Evolutionary conservation across 2,113 vertebrate genomes (phyloP).

Genomic region (Amblyornis subalaris): DNA sequence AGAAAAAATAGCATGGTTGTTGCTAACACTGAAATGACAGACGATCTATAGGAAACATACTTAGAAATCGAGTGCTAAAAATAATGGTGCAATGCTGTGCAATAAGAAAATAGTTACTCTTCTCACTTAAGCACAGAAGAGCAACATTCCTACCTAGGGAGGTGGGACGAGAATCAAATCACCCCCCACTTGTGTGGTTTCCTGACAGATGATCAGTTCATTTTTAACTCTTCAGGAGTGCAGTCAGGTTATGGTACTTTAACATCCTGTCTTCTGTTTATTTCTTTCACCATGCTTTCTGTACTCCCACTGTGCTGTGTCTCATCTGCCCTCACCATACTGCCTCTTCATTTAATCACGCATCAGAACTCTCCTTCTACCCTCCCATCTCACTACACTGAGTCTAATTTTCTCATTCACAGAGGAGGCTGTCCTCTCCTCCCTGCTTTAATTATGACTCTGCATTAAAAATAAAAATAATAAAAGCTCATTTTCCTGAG

Average conservation of each 20-base stretch:
- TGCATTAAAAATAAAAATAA: constrained; percentile 44
- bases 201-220: constrained; percentile 32
- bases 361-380: constrained; percentile 47
- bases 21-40: constrained; percentile 7
- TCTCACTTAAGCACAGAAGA: background rate
- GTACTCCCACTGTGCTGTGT: constrained; percentile 42
- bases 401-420: constrained; percentile 61
- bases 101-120: constrained; percentile 3
- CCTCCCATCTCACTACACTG: constrained; percentile 43
- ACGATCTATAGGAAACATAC: background rate
- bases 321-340: constrained; percentile 44
- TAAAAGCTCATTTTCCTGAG: constrained; percentile 29
- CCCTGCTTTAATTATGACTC: constrained; percentile 58
- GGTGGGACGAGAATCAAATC: background rate
- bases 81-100: background rate
- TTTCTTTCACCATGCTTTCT: constrained; percentile 28
- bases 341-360: constrained; percentile 59
- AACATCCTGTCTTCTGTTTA: constrained; percentile 51
- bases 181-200: background rate
- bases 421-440: constrained; percentile 56
- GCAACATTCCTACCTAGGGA: background rate
- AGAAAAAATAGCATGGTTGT: background rate
- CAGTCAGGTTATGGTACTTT: constrained; percentile 28
- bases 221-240: constrained; percentile 44
- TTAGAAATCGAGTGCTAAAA: constrained; percentile 12